Percentiles rank a stretch among this genome's conserved stretches.
Evolutionary conservation across 2,797 vertebrate species (phyloP).

Genomic region (Poeciliopsis presidionis): DNA sequence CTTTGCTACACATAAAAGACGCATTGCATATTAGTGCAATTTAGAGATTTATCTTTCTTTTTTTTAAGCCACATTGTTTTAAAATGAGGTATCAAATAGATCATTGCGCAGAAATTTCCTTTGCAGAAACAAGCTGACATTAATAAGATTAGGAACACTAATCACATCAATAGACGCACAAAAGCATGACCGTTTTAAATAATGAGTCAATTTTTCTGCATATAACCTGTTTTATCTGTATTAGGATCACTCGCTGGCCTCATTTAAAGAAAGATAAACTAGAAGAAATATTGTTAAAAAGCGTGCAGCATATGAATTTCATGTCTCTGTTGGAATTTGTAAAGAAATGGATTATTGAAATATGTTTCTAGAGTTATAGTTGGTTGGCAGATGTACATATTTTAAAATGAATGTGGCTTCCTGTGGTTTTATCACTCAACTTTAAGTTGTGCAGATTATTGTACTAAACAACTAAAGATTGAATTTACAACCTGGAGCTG

Average conservation of each 20-base stretch:
- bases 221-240: not conserved
- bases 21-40: not conserved
- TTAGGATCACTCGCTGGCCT: not conserved
- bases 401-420: not conserved
- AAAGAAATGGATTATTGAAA: not conserved
- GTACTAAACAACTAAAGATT: not conserved
- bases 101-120: not conserved
- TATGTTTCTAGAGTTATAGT: no score
- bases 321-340: not conserved
- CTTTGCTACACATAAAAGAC: not conserved
- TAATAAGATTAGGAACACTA: not conserved
- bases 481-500: not conserved
- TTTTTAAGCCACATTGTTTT: not conserved
- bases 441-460: not conserved
- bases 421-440: not conserved
- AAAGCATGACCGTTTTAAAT: not conserved
- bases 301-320: not conserved
- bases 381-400: not conserved
- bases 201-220: not conserved
- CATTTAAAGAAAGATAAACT: not conserved
- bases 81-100: not conserved
- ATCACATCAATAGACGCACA: not conserved
- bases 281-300: not conserved
- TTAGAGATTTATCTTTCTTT: not conserved
- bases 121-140: constrained; percentile 1